These are phyloP conservation scores for Origma solitaria DNA, from an alignment of 2,113 vertebrate genomes.

Conservation along the genomic window DNA sequence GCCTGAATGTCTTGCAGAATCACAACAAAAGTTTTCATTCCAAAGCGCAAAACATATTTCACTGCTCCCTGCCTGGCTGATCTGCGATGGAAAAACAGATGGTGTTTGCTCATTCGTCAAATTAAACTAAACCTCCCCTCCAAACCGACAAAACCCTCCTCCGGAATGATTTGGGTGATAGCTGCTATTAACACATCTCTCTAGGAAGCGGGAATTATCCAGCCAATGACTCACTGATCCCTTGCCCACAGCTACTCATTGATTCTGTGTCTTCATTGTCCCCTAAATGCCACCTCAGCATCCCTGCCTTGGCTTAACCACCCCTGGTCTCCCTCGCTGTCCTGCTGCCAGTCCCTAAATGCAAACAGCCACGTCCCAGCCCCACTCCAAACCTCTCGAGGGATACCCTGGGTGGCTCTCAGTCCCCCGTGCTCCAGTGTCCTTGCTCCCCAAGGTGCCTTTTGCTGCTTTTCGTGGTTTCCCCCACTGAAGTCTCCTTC, in stretches of 20 bases:
- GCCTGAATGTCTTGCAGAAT: background rate
- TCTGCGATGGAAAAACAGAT: background rate
- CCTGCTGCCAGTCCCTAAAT: fast-evolving
- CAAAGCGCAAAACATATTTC: background rate
- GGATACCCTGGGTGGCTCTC: fast-evolving
- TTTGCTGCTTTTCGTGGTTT: background rate
- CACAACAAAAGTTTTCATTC: background rate
- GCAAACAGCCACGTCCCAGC: background rate
- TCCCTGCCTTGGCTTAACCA: background rate
- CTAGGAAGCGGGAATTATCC: background rate
- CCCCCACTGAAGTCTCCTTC: too few relatives aligned
- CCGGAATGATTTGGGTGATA: background rate
- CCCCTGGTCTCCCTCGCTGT: background rate
- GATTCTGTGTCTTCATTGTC: background rate
- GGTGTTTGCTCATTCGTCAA: background rate
- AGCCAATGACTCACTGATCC: background rate
- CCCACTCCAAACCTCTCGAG: too few relatives aligned
- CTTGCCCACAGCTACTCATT: background rate
- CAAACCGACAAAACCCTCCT: background rate
- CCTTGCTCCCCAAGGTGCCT: background rate
- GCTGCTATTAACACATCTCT: background rate
- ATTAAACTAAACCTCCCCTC: background rate
- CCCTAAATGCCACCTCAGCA: background rate
- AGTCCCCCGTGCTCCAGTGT: fast-evolving
- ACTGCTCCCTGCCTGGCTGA: background rate